Base-by-base conservation (phyloP, 2,888 invertebrate genomes). In the Encarsia formosa region DNA sequence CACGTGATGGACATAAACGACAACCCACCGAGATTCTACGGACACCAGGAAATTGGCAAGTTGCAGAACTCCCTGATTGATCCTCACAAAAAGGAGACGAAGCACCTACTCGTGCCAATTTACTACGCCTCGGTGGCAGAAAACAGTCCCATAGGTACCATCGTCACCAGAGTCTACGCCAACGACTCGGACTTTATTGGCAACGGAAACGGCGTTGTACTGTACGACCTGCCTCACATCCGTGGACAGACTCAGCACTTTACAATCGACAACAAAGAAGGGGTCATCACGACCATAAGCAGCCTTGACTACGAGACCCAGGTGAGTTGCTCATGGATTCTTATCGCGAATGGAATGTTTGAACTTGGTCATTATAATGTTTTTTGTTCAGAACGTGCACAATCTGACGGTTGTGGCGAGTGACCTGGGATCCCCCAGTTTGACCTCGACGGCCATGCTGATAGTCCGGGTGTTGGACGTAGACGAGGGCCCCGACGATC, bases 161-260 rank as follows among this genome's bases (percentile, higher is more conserved):
- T 83, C 38, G 85, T 92, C 0, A 82, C 85, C 1, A 83, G 83
- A 71, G 82, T 92, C 2, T 84, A 81, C 56, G 92, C 92, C 1
- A 90, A 91, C 59, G 92, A 93, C 73, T 84, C 87, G 13, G 92
- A 93, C 69, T 89, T 88, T 61, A 75, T 83, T 37, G 88, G 88
- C 2, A 91, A 91, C 65, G 91, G 91, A n/a, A 92, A 92, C 65
- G 91, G 91, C 0, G 74, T 91, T 37, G 83, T 92, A 3, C 74
- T 91, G 1, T 92, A 87, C 60, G 87, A 87, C 61, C 77, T 91
- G 38, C 81, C 84, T 0, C 83, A 86, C 54, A 79, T 79, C 57
- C 84, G 81, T 57, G 61, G 61, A 0, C 61, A 67, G n/a, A 66
- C 65, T 13, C 72, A 72, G 39, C 71, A 86, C 37, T 91, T 92